These are phyloP conservation scores for Pangasius mekongensis DNA, from an alignment of 2,797 vertebrate genomes.

Conservation along the genomic window DNA sequence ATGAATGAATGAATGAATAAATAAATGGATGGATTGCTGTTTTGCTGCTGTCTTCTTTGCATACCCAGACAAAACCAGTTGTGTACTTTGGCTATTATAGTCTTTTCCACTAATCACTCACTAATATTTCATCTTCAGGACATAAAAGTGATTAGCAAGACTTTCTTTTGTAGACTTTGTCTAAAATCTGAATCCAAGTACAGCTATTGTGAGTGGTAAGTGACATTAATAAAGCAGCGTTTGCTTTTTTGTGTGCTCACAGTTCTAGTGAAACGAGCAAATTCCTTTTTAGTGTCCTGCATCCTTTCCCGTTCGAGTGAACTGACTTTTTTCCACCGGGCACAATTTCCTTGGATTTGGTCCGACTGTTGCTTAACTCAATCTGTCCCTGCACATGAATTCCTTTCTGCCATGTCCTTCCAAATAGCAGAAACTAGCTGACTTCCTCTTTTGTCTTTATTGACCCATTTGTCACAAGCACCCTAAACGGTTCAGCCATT, in stretches of 20 bases:
- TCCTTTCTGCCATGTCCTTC: slow-evolving; percentile 13
- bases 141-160: neutral
- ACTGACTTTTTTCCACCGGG: too few relatives aligned
- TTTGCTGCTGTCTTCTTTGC: neutral
- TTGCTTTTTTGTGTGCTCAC: neutral
- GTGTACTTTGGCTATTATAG: neutral
- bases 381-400: neutral
- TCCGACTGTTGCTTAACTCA: neutral
- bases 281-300: neutral
- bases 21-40: neutral
- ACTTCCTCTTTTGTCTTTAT: slow-evolving; percentile 27
- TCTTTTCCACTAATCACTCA: neutral
- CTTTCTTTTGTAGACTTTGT: neutral
- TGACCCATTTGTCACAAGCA: neutral
- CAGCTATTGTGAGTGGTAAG: neutral
- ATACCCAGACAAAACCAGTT: neutral
- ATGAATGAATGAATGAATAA: neutral
- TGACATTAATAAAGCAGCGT: neutral
- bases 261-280: neutral
- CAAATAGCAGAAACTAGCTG: neutral
- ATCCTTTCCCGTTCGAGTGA: neutral
- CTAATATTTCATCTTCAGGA: neutral
- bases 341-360: neutral
- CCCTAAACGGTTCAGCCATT: slow-evolving; percentile 26
- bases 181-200: neutral